phyloP scores from a whole-genome alignment of 2,113 vertebrate species.

The Pomatorhinus ruficollis region DNA sequence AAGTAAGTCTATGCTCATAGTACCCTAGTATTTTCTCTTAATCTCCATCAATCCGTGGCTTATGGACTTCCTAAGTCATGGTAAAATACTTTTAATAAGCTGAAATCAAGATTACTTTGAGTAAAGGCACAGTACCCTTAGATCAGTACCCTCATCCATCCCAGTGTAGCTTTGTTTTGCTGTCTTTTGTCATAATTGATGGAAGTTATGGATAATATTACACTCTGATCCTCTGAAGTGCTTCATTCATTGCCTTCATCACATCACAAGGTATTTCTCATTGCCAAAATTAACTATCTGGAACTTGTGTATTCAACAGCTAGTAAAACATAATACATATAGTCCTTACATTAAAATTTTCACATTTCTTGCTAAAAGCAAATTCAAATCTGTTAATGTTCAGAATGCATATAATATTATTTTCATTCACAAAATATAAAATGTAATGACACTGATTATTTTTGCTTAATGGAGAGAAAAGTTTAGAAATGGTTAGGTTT shows the following conservation, averaged over 20 bases:
- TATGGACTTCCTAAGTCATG: background rate
- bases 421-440: constrained; percentile 23
- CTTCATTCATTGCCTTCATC: background rate
- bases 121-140: background rate
- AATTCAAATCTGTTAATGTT: background rate
- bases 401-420: background rate
- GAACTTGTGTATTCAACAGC: background rate
- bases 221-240: background rate
- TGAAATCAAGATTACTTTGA: background rate
- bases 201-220: background rate
- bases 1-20: background rate
- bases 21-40: background rate
- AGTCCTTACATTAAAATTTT: background rate
- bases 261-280: background rate
- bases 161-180: background rate
- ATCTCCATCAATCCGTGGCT: background rate
- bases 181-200: background rate
- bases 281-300: background rate
- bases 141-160: background rate
- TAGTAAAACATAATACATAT: background rate
- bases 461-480: constrained; percentile 7
- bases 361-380: background rate
- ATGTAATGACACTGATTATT: background rate
- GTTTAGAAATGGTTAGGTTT: background rate
- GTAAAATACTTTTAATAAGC: background rate